These are phyloP conservation scores for Dugesia japonica DNA, from an alignment of 2,888 invertebrate genomes.

Conservation along the genomic window DNA sequence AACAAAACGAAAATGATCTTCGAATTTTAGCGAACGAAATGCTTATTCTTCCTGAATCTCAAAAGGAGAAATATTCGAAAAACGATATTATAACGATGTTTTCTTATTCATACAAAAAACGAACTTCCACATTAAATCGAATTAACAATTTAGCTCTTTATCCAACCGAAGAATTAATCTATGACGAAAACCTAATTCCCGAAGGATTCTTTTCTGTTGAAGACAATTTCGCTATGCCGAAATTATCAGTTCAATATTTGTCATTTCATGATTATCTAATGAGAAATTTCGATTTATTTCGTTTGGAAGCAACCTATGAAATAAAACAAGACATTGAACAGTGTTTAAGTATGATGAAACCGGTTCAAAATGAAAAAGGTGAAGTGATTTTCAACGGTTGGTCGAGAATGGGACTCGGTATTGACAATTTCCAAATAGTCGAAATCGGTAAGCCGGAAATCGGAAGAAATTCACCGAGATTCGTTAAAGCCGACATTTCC, in stretches of 20 bases:
- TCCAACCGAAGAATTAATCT: conserved; percentile 88
- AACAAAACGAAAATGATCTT: background rate
- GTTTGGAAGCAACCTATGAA: conserved; percentile 93
- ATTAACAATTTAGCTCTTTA: conserved; percentile 94
- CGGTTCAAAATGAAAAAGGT: conserved; percentile 64
- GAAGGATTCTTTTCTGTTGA: conserved; percentile 90
- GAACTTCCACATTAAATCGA: conserved; percentile 76
- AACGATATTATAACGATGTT: conserved; percentile 22
- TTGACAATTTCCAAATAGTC: conserved; percentile 75
- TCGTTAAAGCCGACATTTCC: conserved; percentile 81
- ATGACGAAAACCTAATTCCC: conserved; percentile 97
- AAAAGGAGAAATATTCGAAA: background rate
- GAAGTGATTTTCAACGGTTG: conserved; percentile 82
- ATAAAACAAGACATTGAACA: conserved; percentile 86
- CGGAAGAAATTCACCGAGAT: conserved; percentile 77
- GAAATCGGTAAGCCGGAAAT: conserved; percentile 56
- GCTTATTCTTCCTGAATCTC: background rate
- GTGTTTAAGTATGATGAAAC: conserved; percentile 77
- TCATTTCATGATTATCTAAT: conserved; percentile 91
- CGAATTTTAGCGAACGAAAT: background rate
- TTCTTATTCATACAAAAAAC: conserved; percentile 29
- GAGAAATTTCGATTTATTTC: conserved; percentile 86
- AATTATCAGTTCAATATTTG: conserved; percentile 87
- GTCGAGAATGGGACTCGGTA: conserved; percentile 93
- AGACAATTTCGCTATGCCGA: conserved; percentile 68